Conservation (phyloP, 2,113 vertebrate species). For the Chroicocephalus ridibundus region DNA sequence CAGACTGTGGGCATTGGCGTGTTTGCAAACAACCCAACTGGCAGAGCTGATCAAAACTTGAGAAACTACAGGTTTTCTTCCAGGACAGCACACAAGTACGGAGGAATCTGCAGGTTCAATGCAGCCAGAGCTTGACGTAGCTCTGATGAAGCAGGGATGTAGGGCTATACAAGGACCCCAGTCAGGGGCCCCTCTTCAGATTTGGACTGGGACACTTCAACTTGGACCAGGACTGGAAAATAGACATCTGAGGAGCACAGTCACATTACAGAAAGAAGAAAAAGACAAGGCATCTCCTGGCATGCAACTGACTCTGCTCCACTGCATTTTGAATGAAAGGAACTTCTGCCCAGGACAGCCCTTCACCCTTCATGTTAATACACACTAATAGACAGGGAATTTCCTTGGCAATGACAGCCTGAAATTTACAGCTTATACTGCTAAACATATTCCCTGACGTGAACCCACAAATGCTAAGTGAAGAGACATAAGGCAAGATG, state of each 20-base stretch:
- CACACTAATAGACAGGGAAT: neutral
- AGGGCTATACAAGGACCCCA: neutral
- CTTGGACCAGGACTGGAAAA: neutral
- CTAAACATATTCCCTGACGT: neutral
- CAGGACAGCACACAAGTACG: neutral
- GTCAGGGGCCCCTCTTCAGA: neutral
- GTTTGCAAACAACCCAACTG: neutral
- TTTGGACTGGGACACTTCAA: neutral
- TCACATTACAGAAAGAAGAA: neutral
- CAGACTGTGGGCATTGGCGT: neutral
- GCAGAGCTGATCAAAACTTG: neutral
- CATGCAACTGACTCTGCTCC: neutral
- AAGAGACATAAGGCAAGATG: neutral
- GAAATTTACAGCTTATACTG: neutral
- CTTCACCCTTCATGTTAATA: neutral
- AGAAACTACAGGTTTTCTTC: neutral
- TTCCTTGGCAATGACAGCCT: neutral
- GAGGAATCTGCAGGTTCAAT: neutral
- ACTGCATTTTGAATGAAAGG: neutral
- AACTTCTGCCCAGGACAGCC: neutral
- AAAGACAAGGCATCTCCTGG: neutral
- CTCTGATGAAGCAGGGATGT: neutral
- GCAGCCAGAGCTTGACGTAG: neutral
- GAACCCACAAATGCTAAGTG: neutral
- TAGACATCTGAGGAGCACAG: neutral